A percentile compares a stretch with the other conserved stretches of the same genome.
Conservation (phyloP, 2,888 invertebrate species). For the Tupiocoris notatus region DNA sequence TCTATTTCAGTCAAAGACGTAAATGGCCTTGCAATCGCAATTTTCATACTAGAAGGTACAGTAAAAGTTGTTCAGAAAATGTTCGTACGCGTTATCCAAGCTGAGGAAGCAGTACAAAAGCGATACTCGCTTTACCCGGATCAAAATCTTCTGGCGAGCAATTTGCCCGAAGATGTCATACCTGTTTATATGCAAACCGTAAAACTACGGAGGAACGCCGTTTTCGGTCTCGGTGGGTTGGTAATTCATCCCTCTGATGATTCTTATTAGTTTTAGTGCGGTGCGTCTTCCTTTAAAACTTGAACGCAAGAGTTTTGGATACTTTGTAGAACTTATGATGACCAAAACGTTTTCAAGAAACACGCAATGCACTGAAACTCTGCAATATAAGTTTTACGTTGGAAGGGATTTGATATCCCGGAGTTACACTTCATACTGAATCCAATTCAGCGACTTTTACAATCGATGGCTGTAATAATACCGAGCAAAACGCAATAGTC, state of each 20-base stretch:
- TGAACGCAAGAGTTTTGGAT: no score
- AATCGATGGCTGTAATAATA: no score
- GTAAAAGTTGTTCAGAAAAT: constrained; percentile 29
- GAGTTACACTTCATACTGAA: no score
- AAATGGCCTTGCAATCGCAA: constrained; percentile 26
- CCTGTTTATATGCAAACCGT: constrained; percentile 25
- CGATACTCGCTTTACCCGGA: not conserved
- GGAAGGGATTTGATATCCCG: no score
- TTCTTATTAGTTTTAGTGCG: no score
- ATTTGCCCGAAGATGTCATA: constrained; percentile 22
- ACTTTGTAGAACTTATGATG: no score
- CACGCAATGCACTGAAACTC: no score
- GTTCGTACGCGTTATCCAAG: constrained; percentile 4
- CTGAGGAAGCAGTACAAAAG: constrained; percentile 7
- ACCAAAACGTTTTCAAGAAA: no score
- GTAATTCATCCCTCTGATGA: not conserved
- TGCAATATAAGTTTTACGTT: no score
- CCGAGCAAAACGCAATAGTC: no score
- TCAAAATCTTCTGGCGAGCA: not conserved
- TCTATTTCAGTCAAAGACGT: constrained; percentile 34
- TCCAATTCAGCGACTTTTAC: no score
- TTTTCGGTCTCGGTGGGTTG: constrained; percentile 35
- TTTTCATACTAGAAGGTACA: constrained; percentile 35
- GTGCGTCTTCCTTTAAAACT: no score
- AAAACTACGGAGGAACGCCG: constrained; percentile 24